A percentile compares a stretch with the other conserved stretches of the same genome.
These are phyloP conservation scores for Paedocypris micromegethes DNA, from an alignment of 2,797 vertebrate genomes.

Conservation along the genomic window DNA sequence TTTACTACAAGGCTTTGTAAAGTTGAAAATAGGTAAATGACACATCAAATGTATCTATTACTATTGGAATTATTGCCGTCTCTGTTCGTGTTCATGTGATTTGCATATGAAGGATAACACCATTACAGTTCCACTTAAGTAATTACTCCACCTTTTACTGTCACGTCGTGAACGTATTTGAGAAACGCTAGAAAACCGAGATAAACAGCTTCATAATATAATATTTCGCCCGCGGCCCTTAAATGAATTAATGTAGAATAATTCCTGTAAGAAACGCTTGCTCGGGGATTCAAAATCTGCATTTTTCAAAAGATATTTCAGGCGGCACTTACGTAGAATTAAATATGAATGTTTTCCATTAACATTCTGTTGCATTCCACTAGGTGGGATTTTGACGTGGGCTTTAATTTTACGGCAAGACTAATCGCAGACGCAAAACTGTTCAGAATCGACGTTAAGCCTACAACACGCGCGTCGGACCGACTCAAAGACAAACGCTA, in stretches of 20 bases:
- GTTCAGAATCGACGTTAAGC: too few relatives aligned
- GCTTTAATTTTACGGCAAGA: conserved; percentile 4
- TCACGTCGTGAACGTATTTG: conserved; percentile 24
- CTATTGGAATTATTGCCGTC: not conserved
- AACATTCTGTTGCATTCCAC: not conserved
- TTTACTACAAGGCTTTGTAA: too few relatives aligned
- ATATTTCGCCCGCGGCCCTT: conserved; percentile 40
- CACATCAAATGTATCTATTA: not conserved
- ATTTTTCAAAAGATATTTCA: conserved; percentile 45
- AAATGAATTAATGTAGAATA: conserved; percentile 47
- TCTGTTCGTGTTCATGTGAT: not conserved
- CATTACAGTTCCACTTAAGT: conserved; percentile 16
- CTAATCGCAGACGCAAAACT: too few relatives aligned
- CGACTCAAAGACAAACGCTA: too few relatives aligned
- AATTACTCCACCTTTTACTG: conserved; percentile 26
- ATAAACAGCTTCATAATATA: conserved; percentile 43
- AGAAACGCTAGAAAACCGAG: conserved; percentile 32
- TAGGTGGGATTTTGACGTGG: conserved; percentile 6
- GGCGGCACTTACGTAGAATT: conserved; percentile 24
- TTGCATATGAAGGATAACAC: conserved; percentile 10
- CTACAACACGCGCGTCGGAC: too few relatives aligned
- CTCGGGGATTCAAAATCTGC: conserved; percentile 37
- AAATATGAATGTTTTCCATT: conserved; percentile 21
- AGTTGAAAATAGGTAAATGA: not conserved
- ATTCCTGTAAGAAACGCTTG: conserved; percentile 31